Percentiles rank a stretch among this genome's conserved stretches.
Conservation (phyloP, 92 coral and sea anemone species). For the Palythoa grandiflora region DNA sequence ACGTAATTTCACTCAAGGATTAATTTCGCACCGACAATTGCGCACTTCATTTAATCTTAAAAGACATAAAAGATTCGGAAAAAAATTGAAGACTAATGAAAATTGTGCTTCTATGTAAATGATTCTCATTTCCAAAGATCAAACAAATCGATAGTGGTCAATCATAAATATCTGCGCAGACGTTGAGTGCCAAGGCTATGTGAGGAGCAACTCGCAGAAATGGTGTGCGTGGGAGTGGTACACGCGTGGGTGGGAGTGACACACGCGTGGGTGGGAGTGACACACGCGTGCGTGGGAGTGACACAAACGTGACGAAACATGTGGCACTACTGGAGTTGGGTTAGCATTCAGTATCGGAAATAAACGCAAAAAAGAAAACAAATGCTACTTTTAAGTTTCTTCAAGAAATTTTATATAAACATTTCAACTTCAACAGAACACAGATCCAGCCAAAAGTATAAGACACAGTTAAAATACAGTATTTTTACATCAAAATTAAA, state of each 20-base stretch:
- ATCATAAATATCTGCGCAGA: no score
- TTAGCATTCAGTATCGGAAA: background rate
- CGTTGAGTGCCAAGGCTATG: background rate
- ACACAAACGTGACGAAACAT: background rate
- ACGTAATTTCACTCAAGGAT: background rate
- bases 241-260: background rate
- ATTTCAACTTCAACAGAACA: background rate
- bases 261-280: background rate
- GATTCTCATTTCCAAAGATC: background rate
- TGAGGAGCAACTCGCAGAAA: background rate
- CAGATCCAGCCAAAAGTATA: background rate
- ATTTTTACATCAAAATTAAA: background rate
- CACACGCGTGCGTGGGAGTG: background rate
- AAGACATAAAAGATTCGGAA: background rate
- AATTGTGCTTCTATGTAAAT: background rate
- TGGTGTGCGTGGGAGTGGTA: background rate
- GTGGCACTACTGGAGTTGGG: background rate
- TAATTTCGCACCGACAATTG: background rate
- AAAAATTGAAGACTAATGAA: background rate
- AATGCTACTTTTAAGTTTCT: background rate
- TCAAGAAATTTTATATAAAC: background rate
- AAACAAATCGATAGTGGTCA: no score
- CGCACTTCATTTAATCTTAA: background rate
- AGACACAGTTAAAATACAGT: background rate
- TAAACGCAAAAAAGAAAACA: background rate